phyloP scores from a whole-genome alignment of 2,888 invertebrate species.

The Parnassius smintheus region DNA sequence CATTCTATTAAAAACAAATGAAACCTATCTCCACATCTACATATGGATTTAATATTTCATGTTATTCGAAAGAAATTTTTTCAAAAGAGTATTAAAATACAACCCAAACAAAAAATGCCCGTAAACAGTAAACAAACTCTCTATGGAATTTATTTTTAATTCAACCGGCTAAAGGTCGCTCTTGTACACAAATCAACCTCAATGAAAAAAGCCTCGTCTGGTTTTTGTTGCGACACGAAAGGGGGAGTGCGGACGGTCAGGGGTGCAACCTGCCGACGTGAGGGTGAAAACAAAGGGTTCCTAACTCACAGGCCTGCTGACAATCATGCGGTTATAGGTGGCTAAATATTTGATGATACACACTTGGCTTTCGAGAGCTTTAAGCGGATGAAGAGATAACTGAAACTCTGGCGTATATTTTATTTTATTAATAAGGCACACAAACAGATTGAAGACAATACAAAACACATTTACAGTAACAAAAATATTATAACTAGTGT shows the following conservation, averaged over 20 bases:
- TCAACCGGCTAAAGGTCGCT: too few relatives aligned
- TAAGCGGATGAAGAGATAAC: not conserved
- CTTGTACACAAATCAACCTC: not conserved
- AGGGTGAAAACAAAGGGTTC: conserved; percentile 9
- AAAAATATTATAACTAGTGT: too few relatives aligned
- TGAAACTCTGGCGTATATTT: not conserved
- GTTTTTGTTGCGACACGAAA: conserved; percentile 5
- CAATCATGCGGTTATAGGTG: not conserved
- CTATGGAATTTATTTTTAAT: not conserved
- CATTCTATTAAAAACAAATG: too few relatives aligned
- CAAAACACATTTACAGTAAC: too few relatives aligned
- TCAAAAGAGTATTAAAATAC: too few relatives aligned
- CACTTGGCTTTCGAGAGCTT: not conserved
- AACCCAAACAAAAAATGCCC: too few relatives aligned
- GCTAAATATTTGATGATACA: not conserved
- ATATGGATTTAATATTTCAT: too few relatives aligned
- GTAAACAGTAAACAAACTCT: too few relatives aligned
- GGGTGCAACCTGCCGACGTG: conserved; percentile 5
- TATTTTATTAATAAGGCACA: too few relatives aligned
- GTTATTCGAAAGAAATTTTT: too few relatives aligned
- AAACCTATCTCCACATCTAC: too few relatives aligned
- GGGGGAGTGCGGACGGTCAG: conserved; percentile 2
- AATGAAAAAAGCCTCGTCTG: conserved; percentile 11
- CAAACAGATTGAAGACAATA: too few relatives aligned
- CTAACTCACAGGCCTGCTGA: not conserved